These are phyloP conservation scores for Kradibia gibbosae DNA, from an alignment of 1,140 invertebrate species.

Conservation along the genomic window DNA sequence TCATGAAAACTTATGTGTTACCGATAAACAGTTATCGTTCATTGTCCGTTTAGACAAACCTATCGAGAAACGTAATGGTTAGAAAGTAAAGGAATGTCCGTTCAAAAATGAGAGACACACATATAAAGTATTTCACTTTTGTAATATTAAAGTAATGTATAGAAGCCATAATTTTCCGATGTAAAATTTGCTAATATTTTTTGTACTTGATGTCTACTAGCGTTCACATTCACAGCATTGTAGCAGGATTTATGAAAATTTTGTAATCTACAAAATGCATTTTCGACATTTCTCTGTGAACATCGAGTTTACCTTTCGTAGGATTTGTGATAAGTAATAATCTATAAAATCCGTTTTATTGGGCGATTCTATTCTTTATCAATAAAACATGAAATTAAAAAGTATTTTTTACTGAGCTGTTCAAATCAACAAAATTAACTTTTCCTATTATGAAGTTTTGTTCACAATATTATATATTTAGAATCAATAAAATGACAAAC, in stretches of 20 bases:
- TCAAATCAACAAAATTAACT: neutral
- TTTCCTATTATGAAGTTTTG: neutral
- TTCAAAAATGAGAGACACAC: too few relatives aligned
- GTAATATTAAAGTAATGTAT: neutral
- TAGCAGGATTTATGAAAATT: neutral
- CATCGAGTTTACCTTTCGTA: neutral
- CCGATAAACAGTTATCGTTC: neutral
- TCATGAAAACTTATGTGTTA: neutral
- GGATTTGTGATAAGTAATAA: neutral
- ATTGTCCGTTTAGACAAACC: neutral
- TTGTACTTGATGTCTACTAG: neutral
- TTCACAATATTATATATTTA: neutral
- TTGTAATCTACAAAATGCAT: neutral
- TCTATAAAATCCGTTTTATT: neutral
- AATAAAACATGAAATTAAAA: conserved; percentile 19
- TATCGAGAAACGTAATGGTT: neutral
- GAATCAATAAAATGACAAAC: neutral
- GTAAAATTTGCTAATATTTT: neutral
- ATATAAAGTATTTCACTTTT: neutral
- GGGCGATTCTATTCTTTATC: neutral
- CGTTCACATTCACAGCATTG: neutral
- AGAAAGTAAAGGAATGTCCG: too few relatives aligned
- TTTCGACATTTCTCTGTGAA: neutral
- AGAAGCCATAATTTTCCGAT: neutral
- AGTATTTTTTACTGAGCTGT: neutral